These are phyloP conservation scores for Leptopilina drosophilae DNA, from an alignment of 2,888 invertebrate species.

Conservation along the genomic window DNA sequence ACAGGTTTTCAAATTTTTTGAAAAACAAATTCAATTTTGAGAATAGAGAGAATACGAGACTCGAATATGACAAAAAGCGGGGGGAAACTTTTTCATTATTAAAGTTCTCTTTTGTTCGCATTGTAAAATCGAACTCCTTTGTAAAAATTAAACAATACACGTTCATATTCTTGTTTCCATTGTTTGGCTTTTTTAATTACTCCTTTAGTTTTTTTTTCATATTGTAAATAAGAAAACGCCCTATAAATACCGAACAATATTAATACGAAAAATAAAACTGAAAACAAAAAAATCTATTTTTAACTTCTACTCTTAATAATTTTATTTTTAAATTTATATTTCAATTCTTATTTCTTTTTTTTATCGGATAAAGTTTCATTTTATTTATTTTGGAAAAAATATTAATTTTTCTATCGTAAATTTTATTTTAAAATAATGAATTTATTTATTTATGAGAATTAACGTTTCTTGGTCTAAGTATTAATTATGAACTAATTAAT, in stretches of 20 bases:
- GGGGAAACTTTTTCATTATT: background rate
- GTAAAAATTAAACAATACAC: slow-evolving; percentile 22
- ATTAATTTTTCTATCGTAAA: background rate
- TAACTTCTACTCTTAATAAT: too few relatives aligned
- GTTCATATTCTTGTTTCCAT: background rate
- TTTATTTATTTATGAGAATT: too few relatives aligned
- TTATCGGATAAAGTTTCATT: too few relatives aligned
- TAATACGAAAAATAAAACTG: too few relatives aligned
- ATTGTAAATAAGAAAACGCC: background rate
- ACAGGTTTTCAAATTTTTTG: background rate
- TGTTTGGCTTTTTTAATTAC: background rate
- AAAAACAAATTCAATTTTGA: background rate
- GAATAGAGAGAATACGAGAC: background rate
- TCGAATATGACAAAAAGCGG: background rate
- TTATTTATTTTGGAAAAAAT: background rate
- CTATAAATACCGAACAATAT: background rate
- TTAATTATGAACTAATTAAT: too few relatives aligned
- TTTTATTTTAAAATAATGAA: too few relatives aligned
- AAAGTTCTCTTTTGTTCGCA: background rate
- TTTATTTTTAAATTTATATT: too few relatives aligned
- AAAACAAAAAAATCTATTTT: too few relatives aligned
- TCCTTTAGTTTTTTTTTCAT: background rate
- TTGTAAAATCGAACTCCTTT: background rate
- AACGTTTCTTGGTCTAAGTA: background rate
- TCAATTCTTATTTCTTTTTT: too few relatives aligned